phyloP scores from a whole-genome alignment of 1,140 invertebrate genomes.

The Wiebesia pumilae region DNA sequence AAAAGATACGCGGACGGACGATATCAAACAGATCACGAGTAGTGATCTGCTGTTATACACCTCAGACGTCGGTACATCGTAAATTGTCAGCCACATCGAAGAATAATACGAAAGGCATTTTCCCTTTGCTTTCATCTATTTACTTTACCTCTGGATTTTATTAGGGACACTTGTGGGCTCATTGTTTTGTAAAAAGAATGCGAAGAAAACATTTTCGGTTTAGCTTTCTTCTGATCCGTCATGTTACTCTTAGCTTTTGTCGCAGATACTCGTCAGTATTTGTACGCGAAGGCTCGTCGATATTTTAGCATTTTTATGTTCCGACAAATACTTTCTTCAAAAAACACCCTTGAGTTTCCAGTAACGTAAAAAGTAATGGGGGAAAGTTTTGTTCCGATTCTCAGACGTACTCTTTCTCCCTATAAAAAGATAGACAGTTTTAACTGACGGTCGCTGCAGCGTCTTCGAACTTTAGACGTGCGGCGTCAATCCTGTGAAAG shows the following conservation, averaged over 20 bases:
- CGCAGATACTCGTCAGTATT: neutral
- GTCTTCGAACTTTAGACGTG: neutral
- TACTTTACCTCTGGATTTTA: constrained; percentile 19
- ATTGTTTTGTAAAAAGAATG: constrained; percentile 4
- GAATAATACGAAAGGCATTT: constrained; percentile 48
- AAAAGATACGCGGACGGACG: neutral
- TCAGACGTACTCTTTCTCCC: constrained; percentile 4
- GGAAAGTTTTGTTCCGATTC: neutral
- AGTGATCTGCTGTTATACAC: neutral
- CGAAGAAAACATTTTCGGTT: constrained; percentile 17
- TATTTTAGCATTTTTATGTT: constrained; percentile 37
- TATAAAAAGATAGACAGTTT: constrained; percentile 5
- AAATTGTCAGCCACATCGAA: neutral
- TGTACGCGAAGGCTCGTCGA: constrained; percentile 36
- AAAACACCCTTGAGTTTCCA: neutral
- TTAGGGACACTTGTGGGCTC: constrained; percentile 20
- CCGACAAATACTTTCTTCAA: neutral
- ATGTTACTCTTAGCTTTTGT: constrained; percentile 19
- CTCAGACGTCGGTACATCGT: neutral
- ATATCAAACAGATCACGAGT: neutral
- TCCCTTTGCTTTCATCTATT: constrained; percentile 6
- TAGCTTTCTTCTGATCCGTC: constrained; percentile 6
- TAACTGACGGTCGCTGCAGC: neutral
- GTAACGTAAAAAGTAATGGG: neutral
- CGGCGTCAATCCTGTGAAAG: constrained; percentile 53